Evolutionary conservation across 1,140 invertebrate species (phyloP).

Genomic region (Melanaphis sacchari): DNA sequence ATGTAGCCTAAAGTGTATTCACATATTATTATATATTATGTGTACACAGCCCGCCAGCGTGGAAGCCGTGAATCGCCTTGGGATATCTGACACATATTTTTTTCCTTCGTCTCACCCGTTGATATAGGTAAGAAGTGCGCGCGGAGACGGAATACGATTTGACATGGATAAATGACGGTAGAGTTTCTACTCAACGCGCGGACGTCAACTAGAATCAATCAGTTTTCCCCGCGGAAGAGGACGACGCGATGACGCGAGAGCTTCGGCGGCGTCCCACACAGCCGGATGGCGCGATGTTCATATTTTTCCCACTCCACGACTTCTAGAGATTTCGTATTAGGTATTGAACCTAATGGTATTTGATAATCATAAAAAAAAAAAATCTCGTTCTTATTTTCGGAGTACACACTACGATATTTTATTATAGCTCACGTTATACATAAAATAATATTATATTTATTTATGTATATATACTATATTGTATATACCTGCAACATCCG

Average conservation of each 20-base stretch:
- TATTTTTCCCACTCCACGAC: background rate
- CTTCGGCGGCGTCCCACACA: background rate
- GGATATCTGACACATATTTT: constrained; percentile 24
- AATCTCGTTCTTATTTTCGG: background rate
- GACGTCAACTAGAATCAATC: constrained; percentile 49
- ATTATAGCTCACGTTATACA: background rate
- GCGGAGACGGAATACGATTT: constrained; percentile 10
- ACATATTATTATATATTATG: background rate
- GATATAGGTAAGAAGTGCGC: background rate
- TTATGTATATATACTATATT: no score
- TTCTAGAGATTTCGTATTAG: background rate
- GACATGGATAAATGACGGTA: constrained; percentile 41
- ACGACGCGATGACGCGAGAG: background rate
- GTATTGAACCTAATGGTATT: background rate
- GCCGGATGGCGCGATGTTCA: background rate
- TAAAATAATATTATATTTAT: no score
- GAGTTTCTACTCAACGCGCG: background rate
- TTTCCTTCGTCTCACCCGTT: background rate
- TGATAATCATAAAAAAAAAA: background rate
- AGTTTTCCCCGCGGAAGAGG: background rate
- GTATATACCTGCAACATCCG: background rate
- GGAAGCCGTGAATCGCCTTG: background rate
- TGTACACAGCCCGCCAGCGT: background rate
- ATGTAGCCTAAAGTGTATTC: constrained; percentile 6
- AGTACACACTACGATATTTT: background rate